Evolutionary conservation across 2,113 vertebrate genomes (phyloP), one percentile per base, ranked within the genome.

Genomic region (Sylvietta virens): DNA sequence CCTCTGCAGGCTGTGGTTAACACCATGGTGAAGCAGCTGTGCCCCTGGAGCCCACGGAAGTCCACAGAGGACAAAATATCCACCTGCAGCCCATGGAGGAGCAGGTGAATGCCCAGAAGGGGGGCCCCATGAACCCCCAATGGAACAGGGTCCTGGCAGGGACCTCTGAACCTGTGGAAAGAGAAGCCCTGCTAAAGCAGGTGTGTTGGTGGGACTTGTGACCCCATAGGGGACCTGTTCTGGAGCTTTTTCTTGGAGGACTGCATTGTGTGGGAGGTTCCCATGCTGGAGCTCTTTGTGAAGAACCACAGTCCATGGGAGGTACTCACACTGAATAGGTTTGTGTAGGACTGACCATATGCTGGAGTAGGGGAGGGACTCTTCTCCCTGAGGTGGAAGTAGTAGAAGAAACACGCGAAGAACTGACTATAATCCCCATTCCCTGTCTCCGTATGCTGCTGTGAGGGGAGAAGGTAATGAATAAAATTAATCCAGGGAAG

Each of bases 361-460:
- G 12, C 15, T 30, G 28, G 24, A 20, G 5, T 7, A 30, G 17
- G 9, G 4, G 6, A 39, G 22, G 31, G 15, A 9, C 28, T 10
- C 19, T 18, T n/a, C 15, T 81, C 9, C 24, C 30, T 45, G 18
- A 35, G 30, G 18, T 4, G 2, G 12, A 73, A 56, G 17, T 6
- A 39, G 20, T 1, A 7, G 22, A 20, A 58, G 42, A 62, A 20
- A 35, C 1, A 0, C 17, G 9, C 51, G 42, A 62, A 51, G 33
- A 78, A 33, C 42, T 48, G 42, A 69, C 18, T 27, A 2, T 3
- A 72, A 18, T 3, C 15, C 6, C 13, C 4, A 16, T 42, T 72
- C 15, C 26, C 14, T 1, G 0, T 28, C 7, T 17, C 3, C 9
- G 8, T 26, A 22, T 8, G 13, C 7, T 3, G 2, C 13, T 15